Evolutionary conservation across 2,797 vertebrate species (phyloP).

Genomic region (Aldrovandia affinis): DNA sequence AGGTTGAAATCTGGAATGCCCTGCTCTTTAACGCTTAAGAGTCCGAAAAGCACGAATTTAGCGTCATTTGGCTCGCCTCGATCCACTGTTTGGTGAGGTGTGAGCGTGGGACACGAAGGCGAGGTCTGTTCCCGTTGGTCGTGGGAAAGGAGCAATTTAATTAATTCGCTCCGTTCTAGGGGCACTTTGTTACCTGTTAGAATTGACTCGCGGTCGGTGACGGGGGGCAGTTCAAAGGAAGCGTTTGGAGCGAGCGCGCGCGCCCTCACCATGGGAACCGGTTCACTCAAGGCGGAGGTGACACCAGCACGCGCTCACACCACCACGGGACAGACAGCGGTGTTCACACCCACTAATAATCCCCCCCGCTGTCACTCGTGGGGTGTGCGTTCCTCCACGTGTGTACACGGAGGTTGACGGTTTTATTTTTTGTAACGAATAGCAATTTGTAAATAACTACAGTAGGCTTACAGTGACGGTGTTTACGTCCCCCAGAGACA

Average conservation of each 20-base stretch:
- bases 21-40: too few species aligned
- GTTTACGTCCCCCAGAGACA: not conserved
- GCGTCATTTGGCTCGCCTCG: too few species aligned
- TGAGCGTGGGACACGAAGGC: not conserved
- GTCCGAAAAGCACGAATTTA: too few species aligned
- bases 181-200: constrained; percentile 17
- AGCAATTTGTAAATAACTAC: too few species aligned
- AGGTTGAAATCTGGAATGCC: too few species aligned
- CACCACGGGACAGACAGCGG: not conserved
- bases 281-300: not conserved
- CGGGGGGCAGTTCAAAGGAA: not conserved
- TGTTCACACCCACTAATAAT: not conserved
- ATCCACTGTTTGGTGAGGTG: not conserved
- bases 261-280: not conserved
- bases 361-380: not conserved
- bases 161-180: not conserved
- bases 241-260: not conserved
- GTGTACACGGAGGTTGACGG: too few species aligned
- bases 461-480: too few species aligned
- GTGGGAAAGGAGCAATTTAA: constrained; percentile 6
- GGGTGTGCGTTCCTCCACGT: not conserved
- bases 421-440: too few species aligned
- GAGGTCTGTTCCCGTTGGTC: not conserved
- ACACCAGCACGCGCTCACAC: not conserved
- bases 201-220: constrained; percentile 2